Percentiles rank a stretch among this genome's conserved stretches.
phyloP scores from a whole-genome alignment of 2,113 vertebrate species.

The Delphinus delphis region DNA sequence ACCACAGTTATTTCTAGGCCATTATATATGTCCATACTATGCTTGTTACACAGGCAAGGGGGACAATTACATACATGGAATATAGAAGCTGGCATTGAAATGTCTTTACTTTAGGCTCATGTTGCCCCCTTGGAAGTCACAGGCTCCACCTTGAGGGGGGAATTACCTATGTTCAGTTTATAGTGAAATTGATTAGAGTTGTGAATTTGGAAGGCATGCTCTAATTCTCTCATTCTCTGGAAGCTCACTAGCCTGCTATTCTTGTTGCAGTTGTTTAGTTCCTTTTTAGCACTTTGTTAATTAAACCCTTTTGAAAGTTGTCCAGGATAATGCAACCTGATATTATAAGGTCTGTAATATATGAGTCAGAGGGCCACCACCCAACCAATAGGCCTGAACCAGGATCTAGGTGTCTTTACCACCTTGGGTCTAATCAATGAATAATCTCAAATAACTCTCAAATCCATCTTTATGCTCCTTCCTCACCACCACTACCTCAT shows the following conservation, averaged over 20 bases:
- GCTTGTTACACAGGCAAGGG: neutral
- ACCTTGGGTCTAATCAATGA: neutral
- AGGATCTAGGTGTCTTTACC: neutral
- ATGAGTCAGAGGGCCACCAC: slow-evolving; percentile 27
- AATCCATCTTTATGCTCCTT: neutral
- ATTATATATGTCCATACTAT: neutral
- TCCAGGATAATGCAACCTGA: neutral
- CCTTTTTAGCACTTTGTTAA: neutral
- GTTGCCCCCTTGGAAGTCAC: neutral
- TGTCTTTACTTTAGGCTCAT: neutral
- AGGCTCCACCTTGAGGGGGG: neutral
- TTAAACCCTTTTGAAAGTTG: neutral
- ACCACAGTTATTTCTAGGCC: neutral
- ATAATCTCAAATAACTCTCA: neutral
- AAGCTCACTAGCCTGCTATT: neutral
- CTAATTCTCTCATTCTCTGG: neutral
- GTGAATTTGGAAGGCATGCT: neutral
- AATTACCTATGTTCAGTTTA: neutral
- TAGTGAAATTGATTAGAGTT: neutral
- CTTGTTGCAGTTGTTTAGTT: neutral
- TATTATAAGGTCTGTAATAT: neutral
- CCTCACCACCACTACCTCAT: neutral
- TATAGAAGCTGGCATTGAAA: neutral
- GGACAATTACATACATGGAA: neutral
- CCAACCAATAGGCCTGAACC: neutral